Evolutionary conservation across 2,113 vertebrate genomes (phyloP).

Genomic region (Nipponia nippon): DNA sequence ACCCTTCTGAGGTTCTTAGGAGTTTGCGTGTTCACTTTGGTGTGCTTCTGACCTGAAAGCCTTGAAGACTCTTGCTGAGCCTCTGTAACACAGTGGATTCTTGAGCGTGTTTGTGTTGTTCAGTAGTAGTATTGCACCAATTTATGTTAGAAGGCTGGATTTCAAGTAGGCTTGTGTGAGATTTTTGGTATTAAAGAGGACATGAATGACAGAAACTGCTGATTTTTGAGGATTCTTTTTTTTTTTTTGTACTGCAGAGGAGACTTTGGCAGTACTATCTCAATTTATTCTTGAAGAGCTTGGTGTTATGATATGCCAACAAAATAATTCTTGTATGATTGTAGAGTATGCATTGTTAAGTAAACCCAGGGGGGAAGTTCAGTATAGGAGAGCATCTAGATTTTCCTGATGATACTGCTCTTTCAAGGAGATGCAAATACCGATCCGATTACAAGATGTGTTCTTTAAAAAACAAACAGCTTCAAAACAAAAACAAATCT

Average conservation of each 20-base stretch:
- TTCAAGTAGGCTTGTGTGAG: not conserved
- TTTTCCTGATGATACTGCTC: slow-evolving; percentile 3
- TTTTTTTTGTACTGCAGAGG: not conserved
- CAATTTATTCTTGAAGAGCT: not conserved
- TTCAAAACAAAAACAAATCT: slow-evolving; percentile 36
- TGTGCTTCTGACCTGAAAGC: not conserved
- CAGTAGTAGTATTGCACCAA: not conserved
- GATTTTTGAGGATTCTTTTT: not conserved
- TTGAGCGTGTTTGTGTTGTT: not conserved
- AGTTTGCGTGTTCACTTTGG: rapidly evolving
- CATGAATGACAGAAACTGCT: not conserved
- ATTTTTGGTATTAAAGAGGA: not conserved
- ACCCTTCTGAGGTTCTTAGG: not conserved
- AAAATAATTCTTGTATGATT: not conserved
- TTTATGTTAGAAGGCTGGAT: not conserved
- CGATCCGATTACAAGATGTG: not conserved
- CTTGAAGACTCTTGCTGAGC: not conserved
- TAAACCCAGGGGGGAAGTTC: not conserved
- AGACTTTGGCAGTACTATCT: not conserved
- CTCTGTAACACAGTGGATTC: not conserved
- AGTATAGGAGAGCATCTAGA: not conserved
- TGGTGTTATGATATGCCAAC: not conserved
- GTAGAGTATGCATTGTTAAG: not conserved
- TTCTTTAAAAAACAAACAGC: slow-evolving; percentile 1
- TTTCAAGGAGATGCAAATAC: slow-evolving; percentile 43